Conservation (phyloP, 35 echinoderm and acorn worm species). For the Apostichopus californicus region DNA sequence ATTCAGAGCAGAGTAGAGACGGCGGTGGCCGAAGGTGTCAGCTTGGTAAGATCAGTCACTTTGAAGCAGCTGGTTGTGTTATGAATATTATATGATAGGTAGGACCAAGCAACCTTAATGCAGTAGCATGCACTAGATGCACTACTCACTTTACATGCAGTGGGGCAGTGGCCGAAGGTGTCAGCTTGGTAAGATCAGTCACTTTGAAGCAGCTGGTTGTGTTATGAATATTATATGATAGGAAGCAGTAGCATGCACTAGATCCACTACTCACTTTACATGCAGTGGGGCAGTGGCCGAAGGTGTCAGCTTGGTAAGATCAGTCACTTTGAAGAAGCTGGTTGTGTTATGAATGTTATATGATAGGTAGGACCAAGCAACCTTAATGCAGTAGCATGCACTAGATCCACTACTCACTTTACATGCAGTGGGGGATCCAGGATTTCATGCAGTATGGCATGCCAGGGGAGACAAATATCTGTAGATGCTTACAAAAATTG, state of each 20-base stretch:
- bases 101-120: not conserved
- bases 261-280: not conserved
- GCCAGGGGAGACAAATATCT: no score
- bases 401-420: not conserved
- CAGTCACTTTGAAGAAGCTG: no score
- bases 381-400: not conserved
- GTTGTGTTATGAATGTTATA: no score
- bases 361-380: no score
- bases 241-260: not conserved
- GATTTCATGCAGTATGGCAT: no score
- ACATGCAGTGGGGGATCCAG: no score
- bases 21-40: slow-evolving; percentile 63
- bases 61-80: no score
- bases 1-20: slow-evolving; percentile 43
- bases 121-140: not conserved
- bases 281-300: slow-evolving; percentile 4
- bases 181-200: not conserved
- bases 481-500: no score
- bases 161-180: slow-evolving; percentile 25
- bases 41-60: not conserved
- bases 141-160: not conserved
- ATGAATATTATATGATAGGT: no score
- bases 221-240: no score
- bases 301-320: not conserved
- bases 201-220: no score